A percentile compares a stretch with the other conserved stretches of the same genome.
Conservation (phyloP, 2,113 vertebrate genomes). For the Ctenomys sociabilis region DNA sequence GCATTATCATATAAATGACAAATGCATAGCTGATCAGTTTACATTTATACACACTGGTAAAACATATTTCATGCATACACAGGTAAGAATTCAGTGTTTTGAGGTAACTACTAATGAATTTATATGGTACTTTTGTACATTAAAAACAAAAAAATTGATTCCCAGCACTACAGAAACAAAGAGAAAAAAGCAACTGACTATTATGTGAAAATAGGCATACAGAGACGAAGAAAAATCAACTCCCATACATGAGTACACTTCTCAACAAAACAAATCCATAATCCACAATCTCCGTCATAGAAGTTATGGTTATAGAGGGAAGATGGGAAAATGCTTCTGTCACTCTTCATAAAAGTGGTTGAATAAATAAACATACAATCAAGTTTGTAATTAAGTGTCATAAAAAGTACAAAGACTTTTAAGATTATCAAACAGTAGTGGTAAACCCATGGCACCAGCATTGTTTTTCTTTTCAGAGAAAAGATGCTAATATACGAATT, state of each 20-base stretch:
- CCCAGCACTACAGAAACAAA: too few relatives aligned
- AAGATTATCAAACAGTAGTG: background rate
- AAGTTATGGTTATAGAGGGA: background rate
- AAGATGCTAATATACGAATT: background rate
- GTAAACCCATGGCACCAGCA: background rate
- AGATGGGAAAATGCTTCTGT: background rate
- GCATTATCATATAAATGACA: background rate
- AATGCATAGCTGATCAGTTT: background rate
- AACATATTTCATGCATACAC: background rate
- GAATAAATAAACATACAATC: background rate
- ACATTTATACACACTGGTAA: background rate
- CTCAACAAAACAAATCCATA: background rate
- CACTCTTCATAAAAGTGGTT: background rate
- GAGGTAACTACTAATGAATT: background rate
- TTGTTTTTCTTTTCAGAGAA: background rate
- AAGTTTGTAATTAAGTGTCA: background rate
- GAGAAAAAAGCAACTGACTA: background rate
- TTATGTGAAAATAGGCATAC: background rate
- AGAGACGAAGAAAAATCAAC: background rate
- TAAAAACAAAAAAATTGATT: background rate
- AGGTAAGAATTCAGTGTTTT: constrained; percentile 16
- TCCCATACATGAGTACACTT: background rate
- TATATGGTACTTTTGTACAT: background rate
- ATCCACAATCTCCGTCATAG: background rate
- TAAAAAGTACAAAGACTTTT: background rate